Conservation (phyloP, 2,113 vertebrate genomes). For the Ctenomys sociabilis region DNA sequence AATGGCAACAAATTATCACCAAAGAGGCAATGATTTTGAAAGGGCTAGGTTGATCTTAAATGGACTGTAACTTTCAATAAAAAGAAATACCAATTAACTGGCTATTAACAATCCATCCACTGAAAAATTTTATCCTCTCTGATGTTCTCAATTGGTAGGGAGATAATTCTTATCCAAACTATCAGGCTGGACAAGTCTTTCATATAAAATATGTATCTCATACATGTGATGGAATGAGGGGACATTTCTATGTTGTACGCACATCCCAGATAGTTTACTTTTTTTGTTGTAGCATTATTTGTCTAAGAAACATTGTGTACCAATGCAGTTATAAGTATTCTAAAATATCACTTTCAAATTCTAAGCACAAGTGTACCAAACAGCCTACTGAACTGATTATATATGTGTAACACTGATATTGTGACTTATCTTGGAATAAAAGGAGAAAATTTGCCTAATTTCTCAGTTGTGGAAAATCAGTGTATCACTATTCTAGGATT, state of each 20-base stretch:
- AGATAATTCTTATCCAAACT: slow-evolving; percentile 30
- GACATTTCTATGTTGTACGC: neutral
- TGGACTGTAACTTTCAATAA: neutral
- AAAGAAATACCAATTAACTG: slow-evolving; percentile 51
- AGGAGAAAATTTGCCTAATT: slow-evolving; percentile 26
- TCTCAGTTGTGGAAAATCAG: slow-evolving; percentile 6
- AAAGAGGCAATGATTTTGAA: slow-evolving; percentile 32
- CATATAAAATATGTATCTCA: neutral
- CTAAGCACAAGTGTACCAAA: slow-evolving; percentile 39
- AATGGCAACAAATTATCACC: slow-evolving; percentile 25
- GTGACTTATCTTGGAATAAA: slow-evolving; percentile 20
- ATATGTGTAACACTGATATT: neutral
- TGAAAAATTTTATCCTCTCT: neutral
- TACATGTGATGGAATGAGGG: neutral
- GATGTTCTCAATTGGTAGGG: neutral
- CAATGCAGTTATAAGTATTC: neutral
- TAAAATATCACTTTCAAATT: slow-evolving; percentile 54
- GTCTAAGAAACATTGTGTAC: slow-evolving; percentile 16
- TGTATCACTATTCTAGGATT: neutral
- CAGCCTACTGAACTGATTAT: slow-evolving; percentile 13
- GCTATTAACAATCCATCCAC: slow-evolving; percentile 12
- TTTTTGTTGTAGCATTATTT: slow-evolving; percentile 24
- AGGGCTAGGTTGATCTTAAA: slow-evolving; percentile 22
- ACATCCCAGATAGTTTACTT: neutral
- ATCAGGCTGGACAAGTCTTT: neutral